Conservation (phyloP, 2,888 invertebrate species). For the Mycalesis mineus region DNA sequence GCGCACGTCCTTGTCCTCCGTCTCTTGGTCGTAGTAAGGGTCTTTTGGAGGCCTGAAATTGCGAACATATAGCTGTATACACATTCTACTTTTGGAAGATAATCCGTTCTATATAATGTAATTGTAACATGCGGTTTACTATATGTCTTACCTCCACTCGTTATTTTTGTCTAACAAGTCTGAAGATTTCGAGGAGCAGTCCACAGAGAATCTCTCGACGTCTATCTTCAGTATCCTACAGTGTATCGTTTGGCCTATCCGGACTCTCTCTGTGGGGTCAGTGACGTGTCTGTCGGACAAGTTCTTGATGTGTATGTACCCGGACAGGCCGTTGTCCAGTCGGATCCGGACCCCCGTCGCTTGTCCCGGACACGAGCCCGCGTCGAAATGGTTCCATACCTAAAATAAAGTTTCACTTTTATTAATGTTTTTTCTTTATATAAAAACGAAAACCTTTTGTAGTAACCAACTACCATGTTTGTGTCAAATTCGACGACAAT, state of each 20-base stretch:
- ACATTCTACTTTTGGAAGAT: too few species aligned
- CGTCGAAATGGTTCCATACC: constrained; percentile 99
- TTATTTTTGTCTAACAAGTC: constrained; percentile 94
- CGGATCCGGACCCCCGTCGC: constrained; percentile 93
- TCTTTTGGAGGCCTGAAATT: constrained; percentile 87
- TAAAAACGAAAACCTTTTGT: too few species aligned
- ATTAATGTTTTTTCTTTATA: too few species aligned
- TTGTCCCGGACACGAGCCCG: constrained; percentile 96
- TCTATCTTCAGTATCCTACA: constrained; percentile 97
- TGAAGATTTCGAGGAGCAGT: constrained; percentile 94
- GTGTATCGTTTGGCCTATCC: constrained; percentile 89
- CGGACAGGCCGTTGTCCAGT: constrained; percentile 94
- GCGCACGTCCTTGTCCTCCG: constrained; percentile 87
- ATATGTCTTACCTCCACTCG: constrained; percentile 87
- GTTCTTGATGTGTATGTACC: constrained; percentile 96
- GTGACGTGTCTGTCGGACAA: constrained; percentile 95
- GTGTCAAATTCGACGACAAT: too few species aligned
- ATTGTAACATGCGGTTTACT: too few species aligned
- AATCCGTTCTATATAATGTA: too few species aligned
- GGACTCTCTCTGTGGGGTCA: constrained; percentile 95
- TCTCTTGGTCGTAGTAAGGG: constrained; percentile 92
- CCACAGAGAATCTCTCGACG: constrained; percentile 94
- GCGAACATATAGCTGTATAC: too few species aligned
- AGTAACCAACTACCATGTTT: too few species aligned
- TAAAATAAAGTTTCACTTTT: too few species aligned